A percentile compares a stretch with the other conserved stretches of the same genome.
Evolutionary conservation across 2,113 vertebrate genomes (phyloP).

Genomic region (Indicator indicator): DNA sequence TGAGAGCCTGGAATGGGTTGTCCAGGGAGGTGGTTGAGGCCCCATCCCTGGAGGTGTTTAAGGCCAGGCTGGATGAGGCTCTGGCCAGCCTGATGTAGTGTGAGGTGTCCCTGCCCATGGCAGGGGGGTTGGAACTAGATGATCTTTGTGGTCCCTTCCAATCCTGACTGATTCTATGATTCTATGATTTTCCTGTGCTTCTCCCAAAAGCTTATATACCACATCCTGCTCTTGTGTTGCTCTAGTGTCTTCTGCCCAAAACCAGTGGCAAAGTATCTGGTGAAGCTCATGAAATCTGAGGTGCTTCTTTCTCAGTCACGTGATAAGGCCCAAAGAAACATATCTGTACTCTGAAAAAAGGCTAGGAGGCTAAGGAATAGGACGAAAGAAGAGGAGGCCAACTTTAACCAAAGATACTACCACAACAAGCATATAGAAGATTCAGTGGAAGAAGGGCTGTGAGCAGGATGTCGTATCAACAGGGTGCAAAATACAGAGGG

Average conservation of each 20-base stretch:
- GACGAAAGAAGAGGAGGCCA: not conserved
- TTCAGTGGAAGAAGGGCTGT: not conserved
- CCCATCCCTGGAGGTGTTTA: no score
- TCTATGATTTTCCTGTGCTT: no score
- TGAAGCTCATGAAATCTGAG: not conserved
- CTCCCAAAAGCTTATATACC: not conserved
- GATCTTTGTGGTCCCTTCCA: no score
- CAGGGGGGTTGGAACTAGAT: no score
- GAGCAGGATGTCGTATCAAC: not conserved
- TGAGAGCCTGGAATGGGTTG: no score
- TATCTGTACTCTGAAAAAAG: not conserved
- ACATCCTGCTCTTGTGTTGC: not conserved
- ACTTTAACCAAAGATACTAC: not conserved
- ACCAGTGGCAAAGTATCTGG: not conserved
- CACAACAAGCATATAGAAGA: not conserved
- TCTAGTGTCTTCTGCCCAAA: not conserved
- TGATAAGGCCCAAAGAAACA: not conserved
- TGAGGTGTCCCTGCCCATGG: no score
- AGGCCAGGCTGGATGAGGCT: no score
- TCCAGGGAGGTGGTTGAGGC: no score
- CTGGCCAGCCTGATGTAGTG: no score
- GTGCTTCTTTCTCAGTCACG: not conserved
- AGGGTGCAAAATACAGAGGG: not conserved
- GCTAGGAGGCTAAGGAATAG: not conserved
- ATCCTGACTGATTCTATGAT: no score